Percentiles rank a stretch among this genome's conserved stretches.
Evolutionary conservation across 2,113 vertebrate species (phyloP).

Genomic region (Actenoides lindsayi): DNA sequence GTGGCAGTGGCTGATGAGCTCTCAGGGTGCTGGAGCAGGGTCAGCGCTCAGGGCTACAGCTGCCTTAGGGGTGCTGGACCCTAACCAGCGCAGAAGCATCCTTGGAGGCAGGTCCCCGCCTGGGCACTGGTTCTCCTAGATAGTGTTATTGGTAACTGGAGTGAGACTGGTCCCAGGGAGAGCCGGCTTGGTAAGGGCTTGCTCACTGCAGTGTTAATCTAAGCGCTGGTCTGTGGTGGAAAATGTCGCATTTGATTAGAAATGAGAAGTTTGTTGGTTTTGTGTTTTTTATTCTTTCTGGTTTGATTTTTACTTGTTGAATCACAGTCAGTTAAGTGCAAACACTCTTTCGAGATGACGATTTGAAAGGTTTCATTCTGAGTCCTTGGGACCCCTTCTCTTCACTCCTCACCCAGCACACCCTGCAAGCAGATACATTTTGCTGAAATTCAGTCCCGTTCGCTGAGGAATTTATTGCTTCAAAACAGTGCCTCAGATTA

Average conservation of each 20-base stretch:
- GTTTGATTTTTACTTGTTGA: slow-evolving; percentile 13
- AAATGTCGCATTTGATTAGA: background rate
- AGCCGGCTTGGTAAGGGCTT: background rate
- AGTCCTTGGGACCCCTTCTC: background rate
- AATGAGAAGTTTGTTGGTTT: background rate
- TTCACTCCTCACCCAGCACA: rapidly evolving
- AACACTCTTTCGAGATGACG: background rate
- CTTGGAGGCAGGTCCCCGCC: background rate
- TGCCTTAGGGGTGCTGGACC: background rate
- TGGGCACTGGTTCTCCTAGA: background rate
- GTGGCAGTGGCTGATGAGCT: rapidly evolving
- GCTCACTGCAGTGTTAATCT: rapidly evolving
- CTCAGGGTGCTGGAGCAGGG: rapidly evolving
- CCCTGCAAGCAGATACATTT: rapidly evolving
- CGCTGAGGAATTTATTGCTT: background rate
- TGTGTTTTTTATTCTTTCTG: background rate
- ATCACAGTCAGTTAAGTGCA: background rate
- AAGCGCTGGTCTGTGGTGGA: background rate
- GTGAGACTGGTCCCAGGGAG: background rate
- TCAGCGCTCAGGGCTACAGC: rapidly evolving
- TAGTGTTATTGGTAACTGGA: background rate
- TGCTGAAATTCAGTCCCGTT: background rate
- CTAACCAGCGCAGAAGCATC: rapidly evolving
- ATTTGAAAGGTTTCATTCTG: background rate
- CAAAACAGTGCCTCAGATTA: background rate